Conservation (phyloP, 1,140 invertebrate genomes). For the Galleria mellonella region DNA sequence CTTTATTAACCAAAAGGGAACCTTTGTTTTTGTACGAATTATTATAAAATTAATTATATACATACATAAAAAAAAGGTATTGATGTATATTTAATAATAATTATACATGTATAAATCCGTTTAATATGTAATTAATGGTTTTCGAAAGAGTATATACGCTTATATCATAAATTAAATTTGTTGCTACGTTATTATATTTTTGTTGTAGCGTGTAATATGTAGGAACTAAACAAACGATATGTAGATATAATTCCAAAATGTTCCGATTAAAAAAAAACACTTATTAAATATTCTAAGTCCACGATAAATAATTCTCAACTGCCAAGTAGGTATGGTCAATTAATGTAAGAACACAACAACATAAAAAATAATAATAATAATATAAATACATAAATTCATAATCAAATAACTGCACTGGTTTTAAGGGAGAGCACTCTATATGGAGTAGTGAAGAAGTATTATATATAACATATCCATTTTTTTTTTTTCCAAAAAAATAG, state of each 20-base stretch:
- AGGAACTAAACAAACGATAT: not conserved
- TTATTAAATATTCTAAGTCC: not conserved
- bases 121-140: slow-evolving; percentile 1
- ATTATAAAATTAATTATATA: slow-evolving; percentile 4
- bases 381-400: not conserved
- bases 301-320: slow-evolving; percentile 3
- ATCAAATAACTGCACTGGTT: slow-evolving; percentile 5
- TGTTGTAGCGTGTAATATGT: slow-evolving; percentile 2
- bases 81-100: slow-evolving; percentile 5
- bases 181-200: slow-evolving; percentile 5
- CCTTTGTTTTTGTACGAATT: slow-evolving; percentile 25
- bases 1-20: slow-evolving; percentile 27
- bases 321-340: slow-evolving; percentile 9
- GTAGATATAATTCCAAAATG: not conserved
- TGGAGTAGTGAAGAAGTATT: slow-evolving; percentile 1
- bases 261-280: not conserved
- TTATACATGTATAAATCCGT: slow-evolving; percentile 1
- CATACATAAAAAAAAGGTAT: slow-evolving; percentile 4
- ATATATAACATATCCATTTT: not conserved
- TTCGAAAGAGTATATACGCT: slow-evolving; percentile 8
- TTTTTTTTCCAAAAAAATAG: too few species aligned
- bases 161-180: slow-evolving; percentile 6
- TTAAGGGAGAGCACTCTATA: not conserved
- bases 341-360: slow-evolving; percentile 6
- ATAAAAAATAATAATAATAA: not conserved